phyloP scores from a whole-genome alignment of 2,113 vertebrate species.

The Tilapia sparmanii region DNA sequence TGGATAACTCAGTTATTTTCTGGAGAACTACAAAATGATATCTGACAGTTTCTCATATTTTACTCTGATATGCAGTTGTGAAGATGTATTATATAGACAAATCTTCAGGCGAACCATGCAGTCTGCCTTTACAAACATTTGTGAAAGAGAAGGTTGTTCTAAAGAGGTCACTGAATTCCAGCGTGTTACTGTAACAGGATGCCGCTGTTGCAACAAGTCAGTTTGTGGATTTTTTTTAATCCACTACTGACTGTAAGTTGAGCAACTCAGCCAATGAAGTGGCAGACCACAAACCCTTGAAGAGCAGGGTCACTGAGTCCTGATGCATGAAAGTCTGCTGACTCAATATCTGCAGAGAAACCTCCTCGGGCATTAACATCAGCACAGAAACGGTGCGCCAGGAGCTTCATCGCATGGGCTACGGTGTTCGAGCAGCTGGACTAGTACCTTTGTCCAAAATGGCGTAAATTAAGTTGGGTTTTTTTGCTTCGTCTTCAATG shows the following conservation, averaged over 20 bases:
- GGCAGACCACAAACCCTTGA: not conserved
- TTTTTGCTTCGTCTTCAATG: not conserved
- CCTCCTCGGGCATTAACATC: not conserved
- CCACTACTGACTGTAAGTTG: not conserved
- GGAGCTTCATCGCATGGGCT: not conserved
- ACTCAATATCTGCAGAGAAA: not conserved
- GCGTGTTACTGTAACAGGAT: not conserved
- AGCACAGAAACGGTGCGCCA: not conserved
- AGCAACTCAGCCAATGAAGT: not conserved
- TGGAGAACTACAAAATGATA: not conserved
- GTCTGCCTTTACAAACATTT: not conserved
- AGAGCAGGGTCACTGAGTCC: not conserved
- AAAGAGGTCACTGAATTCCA: not conserved
- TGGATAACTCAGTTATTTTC: not conserved
- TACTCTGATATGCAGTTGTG: not conserved
- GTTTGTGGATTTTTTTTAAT: not conserved
- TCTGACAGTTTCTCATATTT: not conserved
- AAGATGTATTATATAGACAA: not conserved
- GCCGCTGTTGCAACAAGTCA: not conserved
- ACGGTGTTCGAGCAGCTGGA: not conserved
- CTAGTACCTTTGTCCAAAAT: not conserved
- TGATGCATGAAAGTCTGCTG: not conserved
- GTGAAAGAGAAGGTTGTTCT: not conserved
- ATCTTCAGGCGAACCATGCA: not conserved
- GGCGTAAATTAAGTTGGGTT: fast-evolving